These are phyloP conservation scores for Drosophila anceps DNA, from an alignment of 2,888 invertebrate species.

Conservation along the genomic window DNA sequence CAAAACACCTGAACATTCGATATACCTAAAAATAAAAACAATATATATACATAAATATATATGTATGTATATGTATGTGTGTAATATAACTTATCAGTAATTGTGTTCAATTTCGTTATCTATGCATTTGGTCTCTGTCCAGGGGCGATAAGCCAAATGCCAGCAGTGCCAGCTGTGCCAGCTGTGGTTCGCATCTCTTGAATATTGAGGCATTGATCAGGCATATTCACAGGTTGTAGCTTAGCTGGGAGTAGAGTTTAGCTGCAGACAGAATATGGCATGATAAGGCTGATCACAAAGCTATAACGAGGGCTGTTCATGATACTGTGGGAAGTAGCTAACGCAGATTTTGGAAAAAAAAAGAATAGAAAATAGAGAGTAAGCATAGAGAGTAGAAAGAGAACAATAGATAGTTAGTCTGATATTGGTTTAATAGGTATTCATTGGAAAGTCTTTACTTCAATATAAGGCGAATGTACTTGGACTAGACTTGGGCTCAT, in stretches of 20 bases:
- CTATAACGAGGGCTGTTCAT: background rate
- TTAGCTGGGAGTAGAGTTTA: background rate
- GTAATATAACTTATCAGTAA: conserved; percentile 9
- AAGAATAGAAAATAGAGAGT: no score
- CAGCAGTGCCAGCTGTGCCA: conserved; percentile 16
- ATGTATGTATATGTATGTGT: conserved; percentile 9
- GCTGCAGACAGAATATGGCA: background rate
- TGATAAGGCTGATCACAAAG: background rate
- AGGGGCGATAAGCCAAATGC: conserved; percentile 15
- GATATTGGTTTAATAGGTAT: no score
- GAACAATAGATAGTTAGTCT: no score
- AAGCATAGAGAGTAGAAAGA: no score
- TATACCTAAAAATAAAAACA: conserved; percentile 9
- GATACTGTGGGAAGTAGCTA: background rate
- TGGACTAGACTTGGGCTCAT: no score
- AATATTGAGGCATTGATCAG: background rate
- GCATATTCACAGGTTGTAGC: background rate
- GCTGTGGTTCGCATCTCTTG: background rate
- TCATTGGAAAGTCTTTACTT: no score
- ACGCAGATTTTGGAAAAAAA: no score
- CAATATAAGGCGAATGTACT: background rate
- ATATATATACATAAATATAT: conserved; percentile 12
- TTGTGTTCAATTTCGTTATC: conserved; percentile 33
- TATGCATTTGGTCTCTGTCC: conserved; percentile 7
- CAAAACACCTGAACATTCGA: conserved; percentile 12